Base-by-base conservation (phyloP, 1,140 invertebrate genomes). In the Papilio polyxenes region DNA sequence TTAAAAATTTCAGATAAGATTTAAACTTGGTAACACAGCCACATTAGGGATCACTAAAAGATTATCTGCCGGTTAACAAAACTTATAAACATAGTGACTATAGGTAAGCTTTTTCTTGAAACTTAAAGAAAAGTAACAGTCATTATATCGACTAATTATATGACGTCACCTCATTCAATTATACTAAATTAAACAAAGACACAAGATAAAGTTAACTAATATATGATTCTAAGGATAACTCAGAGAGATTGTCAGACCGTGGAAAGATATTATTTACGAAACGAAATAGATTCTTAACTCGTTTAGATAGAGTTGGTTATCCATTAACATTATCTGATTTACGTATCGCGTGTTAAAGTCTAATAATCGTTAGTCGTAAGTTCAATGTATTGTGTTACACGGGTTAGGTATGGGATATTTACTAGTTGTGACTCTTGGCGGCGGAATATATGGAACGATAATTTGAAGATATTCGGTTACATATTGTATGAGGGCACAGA, bases 161-260 rank as follows among this genome's bases (percentile, higher is more conserved):
- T 51, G 40, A 65, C 62, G 13, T 65, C 11, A 65, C 23, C 1
- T 13, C 9, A 76, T 76, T 76, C n/a, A 76, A 76, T 76, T 76
- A 76, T 31, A 20, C 20, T 23, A 51, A 76, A 76, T 31, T 53
- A 20, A 17, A 48, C 9, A 49, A n/a, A 75, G 75, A 75, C n/a
- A 76, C 75, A 20, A 76, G 48, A 76, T 76, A 76, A 76, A 51
- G 48, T 51, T 49, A 76, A 76, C 17, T 53, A 23, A 76, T 23
- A 49, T 76, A 53, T 49, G 40, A 49, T 76, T 76, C 5, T 76
- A 23, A 76, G 20, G 62, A 65, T 65, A 65, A 65, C n/a, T 23
- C 59, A 62, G 8, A 2, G 59, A 65, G 10, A 65, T 65, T 65
- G 62, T 65, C 23, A 65, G 75, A 76, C 40, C 40, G 48, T 76